Evolutionary conservation across 1,140 invertebrate genomes (phyloP).

Genomic region (Caligus rogercresseyi): DNA sequence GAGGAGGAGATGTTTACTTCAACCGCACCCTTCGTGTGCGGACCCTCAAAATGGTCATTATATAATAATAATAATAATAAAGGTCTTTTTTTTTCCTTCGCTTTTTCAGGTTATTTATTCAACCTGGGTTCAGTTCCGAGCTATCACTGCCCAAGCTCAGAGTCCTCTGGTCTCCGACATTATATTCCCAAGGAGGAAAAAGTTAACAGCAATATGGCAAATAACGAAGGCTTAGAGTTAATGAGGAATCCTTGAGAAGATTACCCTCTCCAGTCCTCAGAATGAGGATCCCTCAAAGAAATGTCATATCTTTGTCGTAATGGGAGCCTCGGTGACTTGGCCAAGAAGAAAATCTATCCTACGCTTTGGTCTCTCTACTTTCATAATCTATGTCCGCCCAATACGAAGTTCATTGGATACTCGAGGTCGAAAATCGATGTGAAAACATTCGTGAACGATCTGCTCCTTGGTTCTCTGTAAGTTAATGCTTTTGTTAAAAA

Average conservation of each 20-base stretch:
- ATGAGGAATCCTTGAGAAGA: neutral
- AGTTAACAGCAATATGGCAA: neutral
- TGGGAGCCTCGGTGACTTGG: conserved; percentile 56
- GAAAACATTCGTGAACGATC: conserved; percentile 51
- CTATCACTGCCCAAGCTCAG: neutral
- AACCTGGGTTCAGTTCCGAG: neutral
- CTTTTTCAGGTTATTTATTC: neutral
- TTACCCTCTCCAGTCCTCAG: conserved; percentile 1
- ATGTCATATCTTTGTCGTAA: conserved; percentile 23
- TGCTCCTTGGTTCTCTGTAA: conserved; percentile 62
- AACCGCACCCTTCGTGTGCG: neutral
- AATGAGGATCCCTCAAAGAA: conserved; percentile 19
- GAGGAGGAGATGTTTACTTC: too few species aligned
- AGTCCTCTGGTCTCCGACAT: conserved; percentile 15
- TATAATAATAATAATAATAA: neutral
- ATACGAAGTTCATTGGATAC: conserved; percentile 82
- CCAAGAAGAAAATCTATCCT: conserved; percentile 97
- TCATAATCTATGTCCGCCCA: conserved; percentile 69
- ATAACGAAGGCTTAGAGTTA: neutral
- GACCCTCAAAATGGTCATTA: neutral
- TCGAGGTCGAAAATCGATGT: conserved; percentile 66
- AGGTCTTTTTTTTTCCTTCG: neutral
- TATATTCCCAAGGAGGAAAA: conserved; percentile 32
- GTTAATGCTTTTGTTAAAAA: too few species aligned
- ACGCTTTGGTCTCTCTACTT: conserved; percentile 89